These are phyloP conservation scores for Masticophis lateralis DNA, from an alignment of 2,797 vertebrate species.

Conservation along the genomic window DNA sequence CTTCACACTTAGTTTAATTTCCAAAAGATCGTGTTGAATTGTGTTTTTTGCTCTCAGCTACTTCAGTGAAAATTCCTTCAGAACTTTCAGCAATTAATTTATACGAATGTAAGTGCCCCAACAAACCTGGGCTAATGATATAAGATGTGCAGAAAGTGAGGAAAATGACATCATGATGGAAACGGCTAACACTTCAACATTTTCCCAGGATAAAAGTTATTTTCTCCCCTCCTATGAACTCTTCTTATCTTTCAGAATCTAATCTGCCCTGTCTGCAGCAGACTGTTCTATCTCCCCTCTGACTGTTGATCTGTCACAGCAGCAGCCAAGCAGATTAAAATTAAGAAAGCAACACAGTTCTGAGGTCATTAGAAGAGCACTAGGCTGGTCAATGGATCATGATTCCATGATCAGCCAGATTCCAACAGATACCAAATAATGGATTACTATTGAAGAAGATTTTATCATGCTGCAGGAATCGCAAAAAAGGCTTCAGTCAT, in stretches of 20 bases:
- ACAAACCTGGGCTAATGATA: conserved; percentile 3
- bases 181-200: not conserved
- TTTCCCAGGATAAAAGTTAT: conserved; percentile 3
- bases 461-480: not conserved
- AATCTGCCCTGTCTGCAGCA: conserved; percentile 24
- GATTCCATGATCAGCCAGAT: not conserved
- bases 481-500: not conserved
- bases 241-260: conserved; percentile 13
- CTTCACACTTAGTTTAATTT: not conserved
- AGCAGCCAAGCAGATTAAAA: not conserved
- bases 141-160: not conserved
- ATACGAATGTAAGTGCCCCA: not conserved
- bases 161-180: conserved; percentile 7
- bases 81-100: not conserved
- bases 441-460: not conserved
- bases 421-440: conserved; percentile 26
- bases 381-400: not conserved
- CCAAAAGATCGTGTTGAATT: not conserved
- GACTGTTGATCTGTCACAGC: conserved; percentile 3
- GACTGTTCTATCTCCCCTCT: conserved; percentile 21
- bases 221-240: conserved; percentile 4
- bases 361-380: not conserved
- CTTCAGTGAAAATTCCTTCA: not conserved
- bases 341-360: not conserved
- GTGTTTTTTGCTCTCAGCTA: conserved; percentile 5